Percentiles rank a stretch among this genome's conserved stretches.
Evolutionary conservation across 1,140 invertebrate genomes (phyloP).

Genomic region (Neodiprion fabricii): DNA sequence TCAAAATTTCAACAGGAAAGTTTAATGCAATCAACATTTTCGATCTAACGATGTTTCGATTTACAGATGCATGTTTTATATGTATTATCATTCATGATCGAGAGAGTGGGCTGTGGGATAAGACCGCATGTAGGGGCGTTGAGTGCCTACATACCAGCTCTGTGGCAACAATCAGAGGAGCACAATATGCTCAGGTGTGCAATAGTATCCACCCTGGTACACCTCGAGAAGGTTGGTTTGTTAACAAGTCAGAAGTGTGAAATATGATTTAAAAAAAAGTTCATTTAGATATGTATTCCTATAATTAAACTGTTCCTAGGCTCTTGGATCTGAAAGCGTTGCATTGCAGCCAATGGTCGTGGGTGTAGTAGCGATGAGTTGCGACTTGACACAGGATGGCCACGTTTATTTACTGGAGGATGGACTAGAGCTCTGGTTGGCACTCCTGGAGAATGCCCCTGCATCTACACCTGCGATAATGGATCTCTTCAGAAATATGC

Average conservation of each 20-base stretch:
- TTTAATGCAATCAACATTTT: slow-evolving; percentile 13
- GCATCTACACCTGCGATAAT: slow-evolving; percentile 67
- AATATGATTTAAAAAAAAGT: slow-evolving; percentile 7
- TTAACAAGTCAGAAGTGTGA: slow-evolving; percentile 8
- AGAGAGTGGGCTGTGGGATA: slow-evolving; percentile 81
- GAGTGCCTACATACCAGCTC: slow-evolving; percentile 80
- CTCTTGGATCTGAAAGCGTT: slow-evolving; percentile 67
- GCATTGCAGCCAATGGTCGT: slow-evolving; percentile 74
- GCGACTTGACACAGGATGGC: slow-evolving; percentile 78
- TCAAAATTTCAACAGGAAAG: slow-evolving; percentile 22
- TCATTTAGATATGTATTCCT: background rate
- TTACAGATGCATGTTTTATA: slow-evolving; percentile 85
- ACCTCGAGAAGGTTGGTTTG: slow-evolving; percentile 73
- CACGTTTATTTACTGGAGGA: slow-evolving; percentile 93
- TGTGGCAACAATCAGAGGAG: slow-evolving; percentile 87
- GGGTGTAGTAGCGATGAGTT: slow-evolving; percentile 80
- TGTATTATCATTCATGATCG: slow-evolving; percentile 89
- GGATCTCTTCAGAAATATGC: slow-evolving; percentile 78
- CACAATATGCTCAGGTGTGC: slow-evolving; percentile 93
- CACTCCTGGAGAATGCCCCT: slow-evolving; percentile 79
- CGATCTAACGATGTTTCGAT: slow-evolving; percentile 28
- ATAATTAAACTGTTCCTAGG: slow-evolving; percentile 60
- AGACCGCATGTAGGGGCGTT: slow-evolving; percentile 74
- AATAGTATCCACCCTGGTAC: slow-evolving; percentile 85
- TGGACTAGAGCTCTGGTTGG: slow-evolving; percentile 88